Base-by-base conservation (phyloP, 2,113 vertebrate genomes). In the Dendrocopos noguchii region DNA sequence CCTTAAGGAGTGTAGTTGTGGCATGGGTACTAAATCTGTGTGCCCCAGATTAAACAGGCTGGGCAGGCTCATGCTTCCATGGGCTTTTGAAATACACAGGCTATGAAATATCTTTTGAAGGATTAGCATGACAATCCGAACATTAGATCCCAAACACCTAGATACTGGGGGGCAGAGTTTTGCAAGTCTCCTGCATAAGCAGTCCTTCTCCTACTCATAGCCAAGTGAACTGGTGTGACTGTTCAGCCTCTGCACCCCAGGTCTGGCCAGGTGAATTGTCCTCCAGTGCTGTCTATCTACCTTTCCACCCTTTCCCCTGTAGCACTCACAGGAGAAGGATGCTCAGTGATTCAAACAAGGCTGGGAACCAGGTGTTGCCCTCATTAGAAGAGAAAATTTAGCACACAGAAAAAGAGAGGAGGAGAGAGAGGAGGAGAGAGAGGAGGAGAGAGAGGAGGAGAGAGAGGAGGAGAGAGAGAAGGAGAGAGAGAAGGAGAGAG, bases 361-460 rank as follows among this genome's bases (percentile, higher is more conserved):
- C 50, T 72, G 83, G 80, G 83, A 92, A 95, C 80, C 75, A 95
- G 85, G 74, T 85, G 85, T 87, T 94, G 91, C 63, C 85, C 87
- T 95, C 91, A 77, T 94, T 95, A 91, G 57, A 84, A 91, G 19
- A 50, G 59, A 89, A 93, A 93, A 93, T 39, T 18, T 77, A 77
- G 53, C 34, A 50, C 25, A 18, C 1, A 71, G 50, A 53, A 68
- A 50, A 84, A 56, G 9, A 55, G 36, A 83, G 42, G 17, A 72
- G 56, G 70, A 81, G 67, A 64, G 36, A 39, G 9, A 39, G 42
- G 17, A 72, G 56, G 50, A 68, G 12, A 34, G 27, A 52, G 50
- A 52, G 31, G 21, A n/a, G n/a, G n/a, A n/a, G n/a, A 56, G 9
- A 55, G 36, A 83, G 42, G 17, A 72, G 56, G 70, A 81, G 67